A percentile compares a stretch with the other conserved stretches of the same genome.
Conservation (phyloP, 1,140 invertebrate species). For the Philotrypesis tridentata region DNA sequence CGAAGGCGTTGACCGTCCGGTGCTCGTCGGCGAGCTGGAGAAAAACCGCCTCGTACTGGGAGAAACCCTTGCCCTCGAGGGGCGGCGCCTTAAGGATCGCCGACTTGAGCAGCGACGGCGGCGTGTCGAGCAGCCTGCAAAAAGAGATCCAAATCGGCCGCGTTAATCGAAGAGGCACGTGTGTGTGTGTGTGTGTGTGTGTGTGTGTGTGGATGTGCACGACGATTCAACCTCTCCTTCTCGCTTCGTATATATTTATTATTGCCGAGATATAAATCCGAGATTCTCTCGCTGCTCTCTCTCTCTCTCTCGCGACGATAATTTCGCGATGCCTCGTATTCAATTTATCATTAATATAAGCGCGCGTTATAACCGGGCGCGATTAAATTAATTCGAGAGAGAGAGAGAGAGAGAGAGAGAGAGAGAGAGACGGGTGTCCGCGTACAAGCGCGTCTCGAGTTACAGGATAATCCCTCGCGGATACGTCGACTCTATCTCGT, state of each 20-base stretch:
- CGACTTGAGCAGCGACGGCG: conserved; percentile 82
- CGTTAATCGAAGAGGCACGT: neutral
- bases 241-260: no score
- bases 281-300: no score
- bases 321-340: neutral
- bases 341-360: neutral
- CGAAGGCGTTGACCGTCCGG: conserved; percentile 91
- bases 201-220: no score
- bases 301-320: neutral
- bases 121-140: conserved; percentile 83
- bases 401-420: no score
- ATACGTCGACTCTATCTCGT: no score
- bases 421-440: no score
- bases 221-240: no score
- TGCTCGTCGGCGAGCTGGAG: conserved; percentile 92
- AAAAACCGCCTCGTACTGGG: conserved; percentile 92
- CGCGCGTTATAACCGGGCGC: neutral
- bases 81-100: conserved; percentile 84
- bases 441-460: no score
- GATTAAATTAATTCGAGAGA: neutral
- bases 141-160: conserved; percentile 41
- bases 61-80: conserved; percentile 84
- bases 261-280: no score
- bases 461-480: neutral
- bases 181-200: no score